Evolutionary conservation across 2,113 vertebrate genomes (phyloP).

Genomic region (Myotis lucifugus): DNA sequence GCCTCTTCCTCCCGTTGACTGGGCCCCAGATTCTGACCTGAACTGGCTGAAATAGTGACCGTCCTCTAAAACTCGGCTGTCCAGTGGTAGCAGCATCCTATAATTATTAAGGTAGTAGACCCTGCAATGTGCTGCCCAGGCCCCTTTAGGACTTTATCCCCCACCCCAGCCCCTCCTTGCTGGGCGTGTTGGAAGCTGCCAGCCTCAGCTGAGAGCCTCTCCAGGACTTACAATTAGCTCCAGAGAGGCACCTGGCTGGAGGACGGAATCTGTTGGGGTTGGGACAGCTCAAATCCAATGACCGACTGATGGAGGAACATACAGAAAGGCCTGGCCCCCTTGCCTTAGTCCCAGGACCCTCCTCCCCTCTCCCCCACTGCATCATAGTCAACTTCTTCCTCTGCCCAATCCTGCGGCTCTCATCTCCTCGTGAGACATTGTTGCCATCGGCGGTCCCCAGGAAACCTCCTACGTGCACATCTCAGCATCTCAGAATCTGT

Average conservation of each 20-base stretch:
- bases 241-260: neutral
- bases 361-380: neutral
- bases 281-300: neutral
- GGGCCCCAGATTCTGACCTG: neutral
- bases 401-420: neutral
- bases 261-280: too few species aligned
- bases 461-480: neutral
- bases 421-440: neutral
- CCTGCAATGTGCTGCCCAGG: neutral
- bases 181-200: neutral
- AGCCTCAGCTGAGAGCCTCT: neutral
- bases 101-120: neutral
- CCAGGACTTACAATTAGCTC: neutral
- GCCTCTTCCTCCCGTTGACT: neutral
- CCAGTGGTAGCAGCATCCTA: neutral
- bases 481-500: neutral
- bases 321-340: neutral
- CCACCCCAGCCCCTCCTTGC: neutral
- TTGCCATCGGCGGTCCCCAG: neutral
- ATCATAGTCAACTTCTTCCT: neutral
- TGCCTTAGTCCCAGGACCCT: neutral
- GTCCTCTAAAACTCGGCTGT: neutral
- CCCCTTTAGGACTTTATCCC: neutral
- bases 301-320: neutral
- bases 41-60: neutral